Conservation (phyloP, 2,888 invertebrate species). For the Torymus auratus region DNA sequence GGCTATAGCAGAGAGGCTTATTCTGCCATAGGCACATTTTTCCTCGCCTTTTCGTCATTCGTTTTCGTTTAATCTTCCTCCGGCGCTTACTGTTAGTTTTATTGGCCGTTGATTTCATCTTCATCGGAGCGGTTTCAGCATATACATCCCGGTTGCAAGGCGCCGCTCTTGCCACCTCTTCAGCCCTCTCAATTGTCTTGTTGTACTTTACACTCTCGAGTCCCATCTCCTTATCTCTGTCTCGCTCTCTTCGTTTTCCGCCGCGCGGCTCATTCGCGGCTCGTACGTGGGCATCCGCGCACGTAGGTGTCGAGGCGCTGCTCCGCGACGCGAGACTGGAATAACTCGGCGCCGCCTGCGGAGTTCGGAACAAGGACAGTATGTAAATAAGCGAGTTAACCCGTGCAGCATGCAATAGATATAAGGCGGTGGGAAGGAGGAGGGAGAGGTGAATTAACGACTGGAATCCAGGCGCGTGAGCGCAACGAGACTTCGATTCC, state of each 20-base stretch:
- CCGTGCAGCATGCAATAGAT: conserved; percentile 14
- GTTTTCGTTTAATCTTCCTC: neutral
- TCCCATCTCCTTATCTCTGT: neutral
- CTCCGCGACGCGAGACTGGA: conserved; percentile 31
- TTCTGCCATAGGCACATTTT: neutral
- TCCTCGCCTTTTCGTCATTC: neutral
- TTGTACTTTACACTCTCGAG: neutral
- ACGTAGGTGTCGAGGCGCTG: conserved; percentile 33
- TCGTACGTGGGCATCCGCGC: conserved; percentile 4
- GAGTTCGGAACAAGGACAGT: conserved; percentile 44
- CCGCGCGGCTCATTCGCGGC: neutral
- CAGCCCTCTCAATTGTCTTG: neutral
- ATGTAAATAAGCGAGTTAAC: conserved; percentile 52
- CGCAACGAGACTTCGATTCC: conserved; percentile 23
- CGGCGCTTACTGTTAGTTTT: conserved; percentile 2
- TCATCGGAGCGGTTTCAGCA: too few species aligned
- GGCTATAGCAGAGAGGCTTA: neutral
- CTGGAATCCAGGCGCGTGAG: conserved; percentile 33
- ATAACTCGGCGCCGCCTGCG: conserved; percentile 38
- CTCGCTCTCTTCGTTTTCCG: neutral
- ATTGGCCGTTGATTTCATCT: neutral
- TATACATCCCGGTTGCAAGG: too few species aligned
- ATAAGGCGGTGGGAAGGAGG: neutral
- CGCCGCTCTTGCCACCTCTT: neutral
- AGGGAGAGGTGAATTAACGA: conserved; percentile 29